These are phyloP conservation scores for Contarinia nasturtii DNA, from an alignment of 1,140 invertebrate species.

Conservation along the genomic window DNA sequence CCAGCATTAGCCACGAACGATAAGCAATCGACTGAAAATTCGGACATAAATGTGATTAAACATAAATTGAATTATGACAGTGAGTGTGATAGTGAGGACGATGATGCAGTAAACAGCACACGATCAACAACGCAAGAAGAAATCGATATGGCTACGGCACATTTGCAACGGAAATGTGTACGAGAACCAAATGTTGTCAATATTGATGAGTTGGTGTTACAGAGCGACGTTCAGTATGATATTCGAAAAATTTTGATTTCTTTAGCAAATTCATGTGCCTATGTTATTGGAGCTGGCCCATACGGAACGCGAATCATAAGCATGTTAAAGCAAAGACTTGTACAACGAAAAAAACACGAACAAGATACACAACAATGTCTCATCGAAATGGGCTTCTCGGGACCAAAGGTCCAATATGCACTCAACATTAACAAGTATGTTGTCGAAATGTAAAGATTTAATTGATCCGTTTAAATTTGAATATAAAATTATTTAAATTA, in stretches of 20 bases:
- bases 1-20: no score
- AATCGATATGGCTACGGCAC: constrained; percentile 15
- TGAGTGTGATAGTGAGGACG: not conserved
- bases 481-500: not conserved
- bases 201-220: constrained; percentile 22
- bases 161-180: constrained; percentile 6
- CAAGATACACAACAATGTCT: constrained; percentile 19
- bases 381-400: constrained; percentile 20
- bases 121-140: constrained; percentile 14
- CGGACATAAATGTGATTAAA: not conserved
- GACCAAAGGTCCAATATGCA: constrained; percentile 15
- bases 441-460: not conserved
- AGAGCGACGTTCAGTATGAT: constrained; percentile 23
- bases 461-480: no score
- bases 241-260: constrained; percentile 22
- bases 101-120: not conserved
- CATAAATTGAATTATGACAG: not conserved
- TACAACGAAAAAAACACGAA: constrained; percentile 18
- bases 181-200: constrained; percentile 14
- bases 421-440: constrained; percentile 11
- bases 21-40: not conserved
- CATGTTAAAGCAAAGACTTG: constrained; percentile 21
- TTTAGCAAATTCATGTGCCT: constrained; percentile 18
- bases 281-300: constrained; percentile 18
- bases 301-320: constrained; percentile 18